These are phyloP conservation scores for Oedothorax gibbosus DNA, from an alignment of 1,140 invertebrate species.

Conservation along the genomic window DNA sequence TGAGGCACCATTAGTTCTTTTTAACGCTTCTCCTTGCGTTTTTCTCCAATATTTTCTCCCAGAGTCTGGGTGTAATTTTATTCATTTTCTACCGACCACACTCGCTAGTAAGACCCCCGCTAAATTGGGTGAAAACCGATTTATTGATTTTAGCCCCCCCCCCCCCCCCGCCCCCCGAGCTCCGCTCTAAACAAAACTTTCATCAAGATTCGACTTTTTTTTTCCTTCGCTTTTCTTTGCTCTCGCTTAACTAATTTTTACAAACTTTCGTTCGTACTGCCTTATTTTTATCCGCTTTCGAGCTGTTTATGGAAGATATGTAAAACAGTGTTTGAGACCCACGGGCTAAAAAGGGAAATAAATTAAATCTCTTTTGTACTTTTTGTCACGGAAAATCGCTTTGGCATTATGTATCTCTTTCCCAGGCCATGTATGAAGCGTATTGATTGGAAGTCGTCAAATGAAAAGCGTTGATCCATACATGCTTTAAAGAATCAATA, in stretches of 20 bases:
- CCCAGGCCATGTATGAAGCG: too few species aligned
- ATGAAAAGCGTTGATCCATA: too few species aligned
- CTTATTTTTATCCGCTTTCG: conserved; percentile 22
- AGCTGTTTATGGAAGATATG: conserved; percentile 22
- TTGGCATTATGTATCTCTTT: too few species aligned
- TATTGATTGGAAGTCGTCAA: too few species aligned
- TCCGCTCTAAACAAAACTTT: conserved; percentile 53
- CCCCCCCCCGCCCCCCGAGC: conserved; percentile 12
- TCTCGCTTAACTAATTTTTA: conserved; percentile 33
- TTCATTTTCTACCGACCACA: conserved; percentile 38
- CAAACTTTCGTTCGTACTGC: conserved; percentile 39
- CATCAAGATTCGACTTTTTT: conserved; percentile 48
- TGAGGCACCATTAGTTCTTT: conserved; percentile 43
- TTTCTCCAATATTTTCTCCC: conserved; percentile 36
- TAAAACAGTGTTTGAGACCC: conserved; percentile 41
- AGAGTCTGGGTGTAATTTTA: conserved; percentile 22
- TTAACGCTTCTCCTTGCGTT: conserved; percentile 40
- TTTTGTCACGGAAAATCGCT: too few species aligned
- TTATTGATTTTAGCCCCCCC: conserved; percentile 52
- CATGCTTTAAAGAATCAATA: too few species aligned
- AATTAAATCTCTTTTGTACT: conserved; percentile 25
- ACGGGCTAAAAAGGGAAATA: conserved; percentile 30
- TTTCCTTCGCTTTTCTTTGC: conserved; percentile 19
- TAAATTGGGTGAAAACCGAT: conserved; percentile 56
- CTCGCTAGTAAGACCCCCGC: conserved; percentile 33